Conservation (phyloP, 2,797 vertebrate genomes). For the Microctenopoma stevenorrisi region DNA sequence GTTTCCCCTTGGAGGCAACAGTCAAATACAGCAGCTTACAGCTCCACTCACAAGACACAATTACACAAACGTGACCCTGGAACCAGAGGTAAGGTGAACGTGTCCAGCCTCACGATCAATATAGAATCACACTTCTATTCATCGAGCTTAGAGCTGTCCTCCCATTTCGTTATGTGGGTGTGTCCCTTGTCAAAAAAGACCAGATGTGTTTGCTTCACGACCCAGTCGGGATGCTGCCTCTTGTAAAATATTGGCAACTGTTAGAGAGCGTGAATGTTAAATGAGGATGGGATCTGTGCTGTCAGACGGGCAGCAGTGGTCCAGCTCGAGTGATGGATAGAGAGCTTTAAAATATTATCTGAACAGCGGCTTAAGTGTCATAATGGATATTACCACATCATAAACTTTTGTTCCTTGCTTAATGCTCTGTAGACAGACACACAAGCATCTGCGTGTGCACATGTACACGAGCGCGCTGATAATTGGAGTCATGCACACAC, state of each 20-base stretch:
- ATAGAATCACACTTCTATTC: conserved; percentile 1
- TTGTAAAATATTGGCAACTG: conserved; percentile 56
- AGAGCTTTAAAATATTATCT: conserved; percentile 64
- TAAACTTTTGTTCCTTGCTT: conserved; percentile 68
- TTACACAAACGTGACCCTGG: background rate
- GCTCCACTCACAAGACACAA: background rate
- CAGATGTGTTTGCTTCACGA: conserved; percentile 35
- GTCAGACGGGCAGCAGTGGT: conserved; percentile 32
- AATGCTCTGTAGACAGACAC: conserved; percentile 49
- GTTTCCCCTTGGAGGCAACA: background rate
- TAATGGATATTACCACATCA: conserved; percentile 63
- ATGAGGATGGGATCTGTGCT: conserved; percentile 39
- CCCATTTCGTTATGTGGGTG: background rate
- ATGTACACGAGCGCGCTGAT: conserved; percentile 11
- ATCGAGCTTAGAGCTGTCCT: conserved; percentile 8
- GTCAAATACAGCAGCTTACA: no score
- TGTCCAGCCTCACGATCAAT: conserved; percentile 10
- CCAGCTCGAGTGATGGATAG: conserved; percentile 46
- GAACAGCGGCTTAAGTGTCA: conserved; percentile 57
- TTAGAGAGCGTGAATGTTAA: conserved; percentile 36
- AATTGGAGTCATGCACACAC: background rate
- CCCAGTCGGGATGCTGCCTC: conserved; percentile 29
- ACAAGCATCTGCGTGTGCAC: conserved; percentile 40
- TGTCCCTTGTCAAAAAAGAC: conserved; percentile 7
- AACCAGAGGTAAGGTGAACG: background rate